Base-by-base conservation (phyloP, 2,797 vertebrate species). In the Phalloptychus januarius region DNA sequence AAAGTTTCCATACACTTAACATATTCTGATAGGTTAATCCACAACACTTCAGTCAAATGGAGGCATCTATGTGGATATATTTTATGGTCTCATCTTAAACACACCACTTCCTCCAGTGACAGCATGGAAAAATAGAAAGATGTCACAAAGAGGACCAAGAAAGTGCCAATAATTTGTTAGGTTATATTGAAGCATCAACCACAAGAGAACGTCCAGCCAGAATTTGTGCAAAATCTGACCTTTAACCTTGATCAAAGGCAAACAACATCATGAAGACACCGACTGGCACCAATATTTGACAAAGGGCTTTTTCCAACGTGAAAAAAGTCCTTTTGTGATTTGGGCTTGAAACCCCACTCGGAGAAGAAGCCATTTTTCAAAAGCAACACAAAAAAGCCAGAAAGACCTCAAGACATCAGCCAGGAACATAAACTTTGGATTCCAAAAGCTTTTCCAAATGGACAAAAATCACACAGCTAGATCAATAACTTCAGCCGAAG, bases 131-230 rank as follows among this genome's bases (percentile, higher is more conserved):
- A 11, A 65, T 20, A 38, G 18, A 65, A 65, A 65, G 78, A 77
- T 65, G 38, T 78, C 70, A 31, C 40, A 74, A 48, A 72, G 7
- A 75, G 28, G 5, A 63, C 28, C 58, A 16, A n/a, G 25, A 54
- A 54, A 54, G 52, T 54, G 52, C 8, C 25, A 5, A 15, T 61
- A 15, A 18, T 61, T 31, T 31, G 28, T 33, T 63, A 31, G 1
- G 56, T 58, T 28, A 58, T 16, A 58, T 58, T 6, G 13, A 58
- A 31, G 13, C 12, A 58, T 58, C 16, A 36, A 63, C 31, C 31
- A 8, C 3, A 18, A 20, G 58, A 33, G 7, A 33, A 36, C 20
- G 31, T 33, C 58, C 31, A 7, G 31, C 16, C 16, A 20, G 31
- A 58, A 58, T 58, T 28, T 58, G 13, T 63, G 31, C 31, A 58